Base-by-base conservation (phyloP, 2,888 invertebrate genomes). In the Drosophila gaucha region DNA sequence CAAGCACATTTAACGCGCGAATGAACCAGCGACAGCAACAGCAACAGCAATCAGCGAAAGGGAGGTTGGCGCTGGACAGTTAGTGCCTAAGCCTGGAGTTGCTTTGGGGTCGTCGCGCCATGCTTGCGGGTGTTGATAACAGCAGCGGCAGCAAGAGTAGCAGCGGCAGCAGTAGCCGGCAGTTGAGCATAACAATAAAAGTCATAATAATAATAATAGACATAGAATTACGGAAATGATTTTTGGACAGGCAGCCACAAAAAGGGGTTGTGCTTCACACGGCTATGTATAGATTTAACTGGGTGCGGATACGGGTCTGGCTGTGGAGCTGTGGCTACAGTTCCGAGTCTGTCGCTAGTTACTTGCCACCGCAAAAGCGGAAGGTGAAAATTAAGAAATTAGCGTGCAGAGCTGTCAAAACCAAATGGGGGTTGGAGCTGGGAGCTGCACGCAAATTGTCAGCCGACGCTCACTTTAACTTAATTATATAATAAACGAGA, bases 361-460 rank as follows among this genome's bases (percentile, higher is more conserved):
- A 26, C 24, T 62, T 59, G 49, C 55, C 58, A 78, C 74, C 62
- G 51, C 65, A 75, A 67, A 67, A 89, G 82, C 89, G 89, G 89
- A 89, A 89, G 89, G 89, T 89, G 82, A 77, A 89, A 89, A 89
- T 89, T 89, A 89, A 89, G 89, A 89, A 89, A 89, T 89, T 89
- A 89, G 74, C 74, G 69, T 63, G 24, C 63, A 65, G 58, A 36
- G 38, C 63, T 35, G 52, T 24, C 57, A 52, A 47, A 46, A 46
- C 36, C 31, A 49, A 60, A 76, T 66, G 63, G 76, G 78, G 71
- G 31, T 63, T 57, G 46, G 31, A 65, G 43, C 57, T 70, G 57
- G 55, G 55, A 62, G 54, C 65, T 24, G 46, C 38, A 43, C 44
- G 50, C 70, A 72, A 74, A 72, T 71, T 68, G 50, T 41, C 69